phyloP scores from a whole-genome alignment of 1,140 invertebrate species.

The Ditylenchus dipsaci region DNA sequence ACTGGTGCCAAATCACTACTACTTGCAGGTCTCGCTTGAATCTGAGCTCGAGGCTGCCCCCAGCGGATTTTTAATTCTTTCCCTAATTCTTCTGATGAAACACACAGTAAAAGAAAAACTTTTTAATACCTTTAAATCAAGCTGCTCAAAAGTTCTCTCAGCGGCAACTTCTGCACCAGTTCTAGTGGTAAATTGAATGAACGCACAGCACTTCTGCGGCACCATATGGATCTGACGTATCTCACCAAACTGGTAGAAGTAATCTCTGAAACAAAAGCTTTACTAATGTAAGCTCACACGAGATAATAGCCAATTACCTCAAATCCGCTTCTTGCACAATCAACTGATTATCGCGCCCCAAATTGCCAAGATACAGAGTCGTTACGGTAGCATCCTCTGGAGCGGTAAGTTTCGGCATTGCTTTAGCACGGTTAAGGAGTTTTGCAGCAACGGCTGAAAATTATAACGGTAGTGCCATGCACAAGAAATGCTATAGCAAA shows the following conservation, averaged over 20 bases:
- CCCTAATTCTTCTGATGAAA: conserved; percentile 63
- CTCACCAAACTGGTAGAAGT: conserved; percentile 99
- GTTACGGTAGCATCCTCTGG: conserved; percentile 94
- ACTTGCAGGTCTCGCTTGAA: conserved; percentile 18
- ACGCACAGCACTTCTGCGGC: conserved; percentile 88
- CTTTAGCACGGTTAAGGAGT: conserved; percentile 79
- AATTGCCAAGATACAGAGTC: conserved; percentile 87
- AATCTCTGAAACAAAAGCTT: conserved; percentile 63
- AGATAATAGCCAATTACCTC: conserved; percentile 61
- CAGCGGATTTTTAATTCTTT: conserved; percentile 88
- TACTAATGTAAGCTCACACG: not conserved
- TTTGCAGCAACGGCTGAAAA: conserved; percentile 73
- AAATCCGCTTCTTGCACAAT: conserved; percentile 83
- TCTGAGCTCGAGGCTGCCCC: conserved; percentile 65
- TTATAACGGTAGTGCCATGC: not conserved
- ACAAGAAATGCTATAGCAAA: too few species aligned
- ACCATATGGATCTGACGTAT: conserved; percentile 87
- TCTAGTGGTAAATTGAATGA: conserved; percentile 89
- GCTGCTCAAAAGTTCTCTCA: conserved; percentile 90
- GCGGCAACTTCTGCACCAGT: conserved; percentile 83
- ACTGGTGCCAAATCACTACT: conserved; percentile 40
- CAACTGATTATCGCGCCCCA: conserved; percentile 67
- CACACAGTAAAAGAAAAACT: conserved; percentile 3
- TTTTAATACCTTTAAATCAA: conserved; percentile 67
- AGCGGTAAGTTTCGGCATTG: conserved; percentile 86